Conservation (phyloP, 2,888 invertebrate species). For the Ophion costatus region DNA sequence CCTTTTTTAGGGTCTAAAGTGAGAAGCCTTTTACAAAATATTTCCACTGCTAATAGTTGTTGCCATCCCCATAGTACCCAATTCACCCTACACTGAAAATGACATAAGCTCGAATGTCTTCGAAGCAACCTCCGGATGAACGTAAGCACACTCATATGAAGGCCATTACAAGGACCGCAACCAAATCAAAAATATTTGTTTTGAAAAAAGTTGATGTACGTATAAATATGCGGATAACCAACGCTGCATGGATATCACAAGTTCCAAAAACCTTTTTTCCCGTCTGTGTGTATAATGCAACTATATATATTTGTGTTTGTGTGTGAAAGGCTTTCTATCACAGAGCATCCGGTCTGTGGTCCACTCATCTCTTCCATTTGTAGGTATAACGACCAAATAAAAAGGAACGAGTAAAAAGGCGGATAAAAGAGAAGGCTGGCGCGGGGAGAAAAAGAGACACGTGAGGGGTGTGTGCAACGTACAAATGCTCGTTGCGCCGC, state of each 20-base stretch:
- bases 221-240: background rate
- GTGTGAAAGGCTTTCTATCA: conserved; percentile 26
- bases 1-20: no score
- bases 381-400: conserved; percentile 55
- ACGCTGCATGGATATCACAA: background rate
- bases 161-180: background rate
- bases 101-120: no score
- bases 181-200: background rate
- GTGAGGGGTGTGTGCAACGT: conserved; percentile 37
- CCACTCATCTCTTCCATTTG: conserved; percentile 48
- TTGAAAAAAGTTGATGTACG: background rate
- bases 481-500: conserved; percentile 53
- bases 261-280: background rate
- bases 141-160: no score
- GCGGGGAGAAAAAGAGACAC: conserved; percentile 33
- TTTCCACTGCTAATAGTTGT: no score
- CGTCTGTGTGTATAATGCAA: background rate
- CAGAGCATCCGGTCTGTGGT: conserved; percentile 36
- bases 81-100: no score
- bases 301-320: background rate
- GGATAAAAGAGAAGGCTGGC: conserved; percentile 9
- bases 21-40: no score
- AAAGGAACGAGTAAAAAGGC: conserved; percentile 37
- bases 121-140: no score
- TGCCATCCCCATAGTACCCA: no score